A percentile compares a stretch with the other conserved stretches of the same genome.
phyloP scores from a whole-genome alignment of 64 coral and sea anemone species.

The Stichodactyla helianthus region DNA sequence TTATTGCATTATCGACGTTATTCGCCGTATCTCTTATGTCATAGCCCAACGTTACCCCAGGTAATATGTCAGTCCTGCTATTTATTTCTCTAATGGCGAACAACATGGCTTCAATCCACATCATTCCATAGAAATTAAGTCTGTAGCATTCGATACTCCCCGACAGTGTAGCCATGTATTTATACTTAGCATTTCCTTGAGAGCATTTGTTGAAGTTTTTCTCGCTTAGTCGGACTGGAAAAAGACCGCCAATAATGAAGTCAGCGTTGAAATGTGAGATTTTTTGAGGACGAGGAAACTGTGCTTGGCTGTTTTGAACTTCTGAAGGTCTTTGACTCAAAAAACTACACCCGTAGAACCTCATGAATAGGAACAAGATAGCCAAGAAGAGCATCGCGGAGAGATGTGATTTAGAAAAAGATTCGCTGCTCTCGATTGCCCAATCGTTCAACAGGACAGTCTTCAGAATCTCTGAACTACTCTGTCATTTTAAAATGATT shows the following conservation, averaged over 20 bases:
- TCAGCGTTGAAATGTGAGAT: conserved; percentile 50
- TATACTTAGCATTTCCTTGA: conserved; percentile 17
- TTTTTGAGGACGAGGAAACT: conserved; percentile 12
- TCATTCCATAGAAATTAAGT: conserved; percentile 65
- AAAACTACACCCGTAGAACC: neutral
- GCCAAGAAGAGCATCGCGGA: neutral
- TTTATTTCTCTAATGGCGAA: conserved; percentile 86
- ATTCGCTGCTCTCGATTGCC: neutral
- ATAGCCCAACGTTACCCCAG: conserved; percentile 62
- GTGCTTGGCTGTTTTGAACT: neutral
- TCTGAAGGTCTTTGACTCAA: neutral
- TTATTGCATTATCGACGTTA: conserved; percentile 56
- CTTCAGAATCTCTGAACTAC: no score
- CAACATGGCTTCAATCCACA: conserved; percentile 93
- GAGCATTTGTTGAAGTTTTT: conserved; percentile 56
- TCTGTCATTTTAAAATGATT: no score
- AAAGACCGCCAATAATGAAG: conserved; percentile 65
- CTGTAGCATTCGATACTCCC: conserved; percentile 46
- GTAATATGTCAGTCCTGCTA: conserved; percentile 36
- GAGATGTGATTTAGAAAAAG: neutral
- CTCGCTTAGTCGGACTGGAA: conserved; percentile 70
- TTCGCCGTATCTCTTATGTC: conserved; percentile 75
- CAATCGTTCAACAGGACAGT: no score
- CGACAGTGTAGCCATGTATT: conserved; percentile 28
- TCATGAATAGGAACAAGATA: neutral